Conservation (phyloP, 2,113 vertebrate genomes). For the Micromys minutus region DNA sequence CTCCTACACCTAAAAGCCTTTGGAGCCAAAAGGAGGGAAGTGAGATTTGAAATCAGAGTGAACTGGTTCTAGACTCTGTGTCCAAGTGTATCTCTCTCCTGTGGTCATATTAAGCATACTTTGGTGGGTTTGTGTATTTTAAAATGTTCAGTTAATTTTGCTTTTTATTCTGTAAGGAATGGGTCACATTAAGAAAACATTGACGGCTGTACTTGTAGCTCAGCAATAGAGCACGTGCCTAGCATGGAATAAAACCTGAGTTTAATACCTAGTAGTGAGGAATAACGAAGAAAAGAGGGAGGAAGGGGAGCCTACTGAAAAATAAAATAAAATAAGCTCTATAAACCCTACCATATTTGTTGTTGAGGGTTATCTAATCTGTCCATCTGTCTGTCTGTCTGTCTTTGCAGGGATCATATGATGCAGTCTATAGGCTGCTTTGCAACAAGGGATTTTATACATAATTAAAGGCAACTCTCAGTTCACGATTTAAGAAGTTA, state of each 20-base stretch:
- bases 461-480: not conserved
- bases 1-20: not conserved
- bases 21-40: not conserved
- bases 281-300: not conserved
- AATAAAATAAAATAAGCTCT: not conserved
- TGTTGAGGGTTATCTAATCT: not conserved
- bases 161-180: slow-evolving; percentile 10
- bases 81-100: not conserved
- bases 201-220: not conserved
- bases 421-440: not conserved
- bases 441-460: not conserved
- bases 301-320: not conserved
- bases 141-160: not conserved
- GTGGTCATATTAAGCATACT: not conserved
- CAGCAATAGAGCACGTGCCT: no score
- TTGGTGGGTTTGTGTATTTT: not conserved
- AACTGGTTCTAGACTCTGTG: not conserved
- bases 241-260: not conserved
- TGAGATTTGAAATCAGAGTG: not conserved
- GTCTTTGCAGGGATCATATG: not conserved
- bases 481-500: not conserved
- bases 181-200: not conserved
- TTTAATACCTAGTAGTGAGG: not conserved
- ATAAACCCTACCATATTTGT: not conserved
- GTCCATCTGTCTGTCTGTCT: not conserved